Conservation (phyloP, 2,113 vertebrate genomes). For the Nycticryphes semicollaris region DNA sequence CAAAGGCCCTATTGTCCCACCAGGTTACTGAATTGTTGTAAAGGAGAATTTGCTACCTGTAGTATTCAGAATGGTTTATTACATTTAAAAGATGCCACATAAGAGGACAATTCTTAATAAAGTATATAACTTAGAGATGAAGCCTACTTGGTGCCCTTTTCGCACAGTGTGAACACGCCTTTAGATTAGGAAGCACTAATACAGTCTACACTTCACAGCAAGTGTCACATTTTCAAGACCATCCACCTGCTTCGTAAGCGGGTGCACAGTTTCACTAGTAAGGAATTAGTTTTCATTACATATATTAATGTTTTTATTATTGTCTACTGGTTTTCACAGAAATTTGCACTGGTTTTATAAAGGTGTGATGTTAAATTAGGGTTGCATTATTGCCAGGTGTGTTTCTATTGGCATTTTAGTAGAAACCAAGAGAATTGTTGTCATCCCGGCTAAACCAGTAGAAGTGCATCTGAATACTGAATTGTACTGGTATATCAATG, state of each 20-base stretch:
- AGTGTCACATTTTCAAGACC: not conserved
- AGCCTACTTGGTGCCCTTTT: not conserved
- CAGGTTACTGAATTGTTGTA: not conserved
- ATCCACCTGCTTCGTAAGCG: not conserved
- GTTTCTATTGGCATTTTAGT: not conserved
- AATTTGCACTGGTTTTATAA: not conserved
- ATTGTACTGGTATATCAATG: not conserved
- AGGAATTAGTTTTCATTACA: not conserved
- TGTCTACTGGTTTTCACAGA: not conserved
- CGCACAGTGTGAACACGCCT: accelerated
- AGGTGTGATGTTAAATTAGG: not conserved
- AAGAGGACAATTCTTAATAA: not conserved
- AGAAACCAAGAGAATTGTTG: not conserved
- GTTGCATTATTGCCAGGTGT: not conserved
- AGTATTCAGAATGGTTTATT: not conserved
- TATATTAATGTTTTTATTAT: not conserved
- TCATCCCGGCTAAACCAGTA: not conserved
- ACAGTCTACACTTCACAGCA: not conserved
- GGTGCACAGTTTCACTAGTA: not conserved
- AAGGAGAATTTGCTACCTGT: not conserved
- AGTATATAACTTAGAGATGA: not conserved
- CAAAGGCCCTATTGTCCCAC: conserved; percentile 25
- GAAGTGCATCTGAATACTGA: not conserved
- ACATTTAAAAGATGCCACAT: not conserved
- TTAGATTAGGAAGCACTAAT: not conserved